Percentiles rank a stretch among this genome's conserved stretches.
phyloP scores from a whole-genome alignment of 35 echinoderm and acorn worm species.

The Apostichopus californicus region DNA sequence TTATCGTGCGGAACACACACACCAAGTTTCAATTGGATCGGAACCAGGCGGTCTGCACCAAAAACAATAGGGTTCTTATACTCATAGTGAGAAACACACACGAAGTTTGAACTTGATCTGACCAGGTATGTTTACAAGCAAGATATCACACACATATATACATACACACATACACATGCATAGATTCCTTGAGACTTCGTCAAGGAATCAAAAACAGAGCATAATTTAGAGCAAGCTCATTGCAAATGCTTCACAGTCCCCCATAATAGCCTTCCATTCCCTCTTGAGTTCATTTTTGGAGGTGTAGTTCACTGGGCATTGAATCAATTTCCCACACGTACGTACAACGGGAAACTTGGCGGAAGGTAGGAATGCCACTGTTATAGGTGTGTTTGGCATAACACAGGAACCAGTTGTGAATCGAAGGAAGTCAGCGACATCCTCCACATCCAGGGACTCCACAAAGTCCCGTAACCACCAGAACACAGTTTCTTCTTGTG shows the following conservation, averaged over 20 bases:
- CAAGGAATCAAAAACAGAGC: too few relatives aligned
- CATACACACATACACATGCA: too few relatives aligned
- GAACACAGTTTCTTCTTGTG: slow-evolving; percentile 2
- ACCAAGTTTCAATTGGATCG: too few relatives aligned
- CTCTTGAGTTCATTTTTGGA: neutral
- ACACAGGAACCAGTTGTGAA: neutral
- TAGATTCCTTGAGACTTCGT: too few relatives aligned
- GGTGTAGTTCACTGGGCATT: neutral
- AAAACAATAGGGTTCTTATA: too few relatives aligned
- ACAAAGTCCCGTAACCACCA: slow-evolving; percentile 21
- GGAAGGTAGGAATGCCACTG: neutral
- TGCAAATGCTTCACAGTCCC: neutral
- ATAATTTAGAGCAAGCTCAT: neutral
- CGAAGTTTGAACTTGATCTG: too few relatives aligned
- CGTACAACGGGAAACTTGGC: neutral
- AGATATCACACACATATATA: too few relatives aligned
- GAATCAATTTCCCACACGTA: neutral
- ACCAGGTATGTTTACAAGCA: too few relatives aligned
- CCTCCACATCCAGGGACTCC: neutral
- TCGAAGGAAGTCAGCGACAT: neutral
- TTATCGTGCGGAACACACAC: too few relatives aligned
- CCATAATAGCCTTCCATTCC: neutral
- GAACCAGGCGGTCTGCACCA: too few relatives aligned
- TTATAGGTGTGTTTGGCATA: neutral
- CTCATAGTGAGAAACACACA: too few relatives aligned